phyloP scores from a whole-genome alignment of 2,113 vertebrate genomes.

The Bufo bufo region DNA sequence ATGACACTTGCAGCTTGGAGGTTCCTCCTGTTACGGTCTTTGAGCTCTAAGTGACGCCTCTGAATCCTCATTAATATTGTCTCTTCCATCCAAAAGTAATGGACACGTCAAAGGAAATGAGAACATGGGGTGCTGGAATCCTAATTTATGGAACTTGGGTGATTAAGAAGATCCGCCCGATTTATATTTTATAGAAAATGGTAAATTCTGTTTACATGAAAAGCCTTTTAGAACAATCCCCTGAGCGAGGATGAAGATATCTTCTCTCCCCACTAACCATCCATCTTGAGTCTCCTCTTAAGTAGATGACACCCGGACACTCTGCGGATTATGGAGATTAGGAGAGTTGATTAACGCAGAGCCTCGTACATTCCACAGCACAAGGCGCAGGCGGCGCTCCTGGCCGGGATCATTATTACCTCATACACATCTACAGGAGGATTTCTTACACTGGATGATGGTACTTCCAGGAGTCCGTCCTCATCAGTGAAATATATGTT shows the following conservation, averaged over 20 bases:
- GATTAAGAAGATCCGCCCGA: neutral
- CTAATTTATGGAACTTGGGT: neutral
- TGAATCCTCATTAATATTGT: neutral
- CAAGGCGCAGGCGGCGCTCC: neutral
- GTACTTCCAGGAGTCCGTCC: too few relatives aligned
- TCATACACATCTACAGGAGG: neutral
- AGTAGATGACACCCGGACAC: neutral
- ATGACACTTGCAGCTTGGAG: too few relatives aligned
- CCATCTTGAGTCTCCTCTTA: neutral
- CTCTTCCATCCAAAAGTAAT: neutral
- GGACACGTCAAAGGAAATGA: neutral
- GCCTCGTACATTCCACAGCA: neutral
- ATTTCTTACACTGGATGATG: too few relatives aligned
- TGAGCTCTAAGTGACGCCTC: neutral
- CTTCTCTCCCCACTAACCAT: neutral
- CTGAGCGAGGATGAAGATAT: neutral
- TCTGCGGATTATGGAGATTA: slow-evolving; percentile 16
- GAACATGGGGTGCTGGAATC: neutral
- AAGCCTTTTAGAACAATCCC: slow-evolving; percentile 16
- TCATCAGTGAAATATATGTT: too few relatives aligned
- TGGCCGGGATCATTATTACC: neutral
- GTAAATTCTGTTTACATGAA: slow-evolving; percentile 29
- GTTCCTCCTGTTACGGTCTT: too few relatives aligned
- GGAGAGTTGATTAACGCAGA: neutral
- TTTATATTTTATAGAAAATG: neutral